Evolutionary conservation across 1,140 invertebrate species (phyloP).

Genomic region (Bombus polaris): DNA sequence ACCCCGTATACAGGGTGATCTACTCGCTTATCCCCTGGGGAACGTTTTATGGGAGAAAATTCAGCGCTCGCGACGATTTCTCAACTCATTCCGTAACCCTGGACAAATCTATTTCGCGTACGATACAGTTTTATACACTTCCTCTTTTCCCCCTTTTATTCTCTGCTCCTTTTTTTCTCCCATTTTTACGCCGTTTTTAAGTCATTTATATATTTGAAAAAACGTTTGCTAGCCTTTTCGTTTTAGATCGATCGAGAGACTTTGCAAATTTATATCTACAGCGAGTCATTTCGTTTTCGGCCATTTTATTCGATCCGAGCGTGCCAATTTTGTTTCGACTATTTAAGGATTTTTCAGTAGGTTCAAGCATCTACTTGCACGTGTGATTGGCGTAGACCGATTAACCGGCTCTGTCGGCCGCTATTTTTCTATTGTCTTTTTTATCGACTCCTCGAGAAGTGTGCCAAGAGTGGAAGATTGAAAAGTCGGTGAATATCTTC

Average conservation of each 20-base stretch:
- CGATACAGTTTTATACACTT: slow-evolving; percentile 54
- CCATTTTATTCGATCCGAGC: not conserved
- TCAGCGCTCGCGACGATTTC: slow-evolving; percentile 64
- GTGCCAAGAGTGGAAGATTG: slow-evolving; percentile 56
- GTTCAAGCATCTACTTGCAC: not conserved
- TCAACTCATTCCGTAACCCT: slow-evolving; percentile 64
- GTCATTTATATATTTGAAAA: not conserved
- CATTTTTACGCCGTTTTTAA: not conserved
- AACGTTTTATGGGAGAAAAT: slow-evolving; percentile 68
- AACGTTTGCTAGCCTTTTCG: not conserved
- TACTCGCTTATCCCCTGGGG: slow-evolving; percentile 50
- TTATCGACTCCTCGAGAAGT: slow-evolving; percentile 46
- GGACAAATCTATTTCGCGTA: slow-evolving; percentile 68
- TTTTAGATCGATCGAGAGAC: not conserved
- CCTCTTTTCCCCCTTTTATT: not conserved
- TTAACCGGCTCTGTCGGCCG: slow-evolving; percentile 14
- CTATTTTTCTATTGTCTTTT: slow-evolving; percentile 55
- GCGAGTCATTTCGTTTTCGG: not conserved
- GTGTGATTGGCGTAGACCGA: slow-evolving; percentile 2
- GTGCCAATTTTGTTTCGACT: not conserved
- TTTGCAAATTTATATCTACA: not conserved
- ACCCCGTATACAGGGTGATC: slow-evolving; percentile 55
- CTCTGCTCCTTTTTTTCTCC: too few species aligned
- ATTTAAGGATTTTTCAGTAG: not conserved
- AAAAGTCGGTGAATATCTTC: slow-evolving; percentile 50